Percentiles rank a stretch among this genome's conserved stretches.
phyloP scores from a whole-genome alignment of 64 coral and sea anemone genomes.

The Anthopleura sola region DNA sequence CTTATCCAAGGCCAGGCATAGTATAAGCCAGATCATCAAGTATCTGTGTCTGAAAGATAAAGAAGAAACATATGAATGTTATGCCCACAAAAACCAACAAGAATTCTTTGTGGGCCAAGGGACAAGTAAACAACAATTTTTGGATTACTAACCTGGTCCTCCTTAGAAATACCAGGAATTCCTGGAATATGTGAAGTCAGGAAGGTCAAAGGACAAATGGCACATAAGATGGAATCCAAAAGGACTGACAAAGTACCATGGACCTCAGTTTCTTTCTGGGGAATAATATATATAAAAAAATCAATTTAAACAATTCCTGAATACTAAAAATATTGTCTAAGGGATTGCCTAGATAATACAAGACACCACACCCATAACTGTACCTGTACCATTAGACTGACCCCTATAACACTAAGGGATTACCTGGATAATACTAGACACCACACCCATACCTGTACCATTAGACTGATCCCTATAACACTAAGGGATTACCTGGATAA shows the following conservation, averaged over 20 bases:
- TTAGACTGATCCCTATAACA: slow-evolving; percentile 63
- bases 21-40: slow-evolving; percentile 74
- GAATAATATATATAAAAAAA: too few relatives aligned
- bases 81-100: neutral
- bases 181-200: slow-evolving; percentile 70
- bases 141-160: slow-evolving; percentile 24
- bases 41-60: slow-evolving; percentile 51
- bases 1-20: slow-evolving; percentile 69
- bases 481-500: slow-evolving; percentile 42
- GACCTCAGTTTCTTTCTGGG: slow-evolving; percentile 70
- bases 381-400: slow-evolving; percentile 40
- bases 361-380: neutral
- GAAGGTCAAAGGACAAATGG: slow-evolving; percentile 64
- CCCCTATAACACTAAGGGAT: slow-evolving; percentile 25
- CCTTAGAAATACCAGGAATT: slow-evolving; percentile 24
- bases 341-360: too few relatives aligned
- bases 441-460: slow-evolving; percentile 68
- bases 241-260: slow-evolving; percentile 83
- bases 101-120: too few relatives aligned
- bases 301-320: too few relatives aligned
- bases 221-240: slow-evolving; percentile 74
- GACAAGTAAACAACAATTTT: too few relatives aligned
- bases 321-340: too few relatives aligned
- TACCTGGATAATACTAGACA: neutral
- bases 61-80: neutral